Evolutionary conservation across 2,888 invertebrate genomes (phyloP), one percentile per base, ranked within the genome.

Genomic region (Drosophila atroscutellata): DNA sequence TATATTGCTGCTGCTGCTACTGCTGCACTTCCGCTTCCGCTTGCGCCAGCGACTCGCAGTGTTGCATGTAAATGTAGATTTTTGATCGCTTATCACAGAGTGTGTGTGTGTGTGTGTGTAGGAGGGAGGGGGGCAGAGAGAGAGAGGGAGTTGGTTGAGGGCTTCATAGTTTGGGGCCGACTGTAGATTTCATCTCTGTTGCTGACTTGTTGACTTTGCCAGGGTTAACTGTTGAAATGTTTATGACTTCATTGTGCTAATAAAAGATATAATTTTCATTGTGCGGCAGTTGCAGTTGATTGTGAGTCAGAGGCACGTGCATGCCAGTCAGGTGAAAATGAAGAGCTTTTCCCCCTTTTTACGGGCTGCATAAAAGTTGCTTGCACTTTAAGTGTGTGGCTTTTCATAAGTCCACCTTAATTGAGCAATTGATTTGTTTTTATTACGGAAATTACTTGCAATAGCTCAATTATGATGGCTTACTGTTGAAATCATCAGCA

Each of bases 241-340:
- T 86, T 86, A 89, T 86, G 87, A 83, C 86, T 89, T 86, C 89
- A 86, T 86, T 86, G 83, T 81, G 81, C 88, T 87, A 87, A 85
- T 85, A 87, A 85, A 87, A 79, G 79, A 81, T 85, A 85, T 81
- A 74, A 85, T 87, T 87, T 85, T 67, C 73, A 69, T 72, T 61
- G 60, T 49, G 42, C 24, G 36, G 24, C n/a, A 54, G 8, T 42
- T 36, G 28, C 24, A 13, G 9, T 42, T 42, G 20, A 18, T 28
- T 39, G 28, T 28, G 11, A 36, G 24, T 47, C 11, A 26, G 36
- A 45, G 75, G 64, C 72, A 79, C 79, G 75, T 77, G 50, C 67
- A 49, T 37, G 47, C 60, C 47, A 51, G 66, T n/a, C 71, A 78
- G 57, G 75, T 78, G 72, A 49, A 75, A 77, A 75, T 78, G 45